Base-by-base conservation (phyloP, 2,797 vertebrate genomes). In the Amniataba percoides region DNA sequence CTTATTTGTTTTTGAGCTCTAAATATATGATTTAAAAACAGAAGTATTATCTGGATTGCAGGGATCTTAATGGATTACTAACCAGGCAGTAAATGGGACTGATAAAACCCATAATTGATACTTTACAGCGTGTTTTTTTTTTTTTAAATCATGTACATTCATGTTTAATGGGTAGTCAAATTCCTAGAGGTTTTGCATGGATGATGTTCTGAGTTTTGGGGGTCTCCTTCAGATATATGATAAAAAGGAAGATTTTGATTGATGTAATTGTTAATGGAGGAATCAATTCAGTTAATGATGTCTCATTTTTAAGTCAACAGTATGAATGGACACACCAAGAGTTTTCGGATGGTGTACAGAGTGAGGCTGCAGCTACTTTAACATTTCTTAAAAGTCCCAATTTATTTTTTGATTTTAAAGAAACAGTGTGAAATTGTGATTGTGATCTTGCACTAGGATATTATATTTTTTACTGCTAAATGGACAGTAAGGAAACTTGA, bases 91-190 rank as follows among this genome's bases (percentile, higher is more conserved):
- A 40, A 18, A 46, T 62, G 45, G 1, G 13, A 25, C 42, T 16
- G 45, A 72, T 65, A 51, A 60, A 77, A 56, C 9, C 9, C 23
- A 25, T 15, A 31, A 42, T 42, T 65, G 6, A 42, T 12, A 19
- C 18, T 52, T 11, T n/a, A 40, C 18, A 52, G 9, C n/a, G 51
- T 23, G 36, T 56, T 31, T 83, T 46, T 42, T 46, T 56, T 31
- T 83, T 46, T 42, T 46, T 51, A 55, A 75, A 59, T 53, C n/a
- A 16, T 59, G 52, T 58, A 16, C 39, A 62, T 51, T 71, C 11
- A 57, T 67, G 51, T 43, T 59, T 71, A 1, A 18, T 70, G 34
- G 53, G 23, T 60, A 18, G 15, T 57, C 0, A 0, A 48, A 13
- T 23, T 52, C 56, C 67, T 56, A 48, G 5, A 63, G 21, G 66